phyloP scores from a whole-genome alignment of 2,888 invertebrate species.

The Eupelmus urozonus region DNA sequence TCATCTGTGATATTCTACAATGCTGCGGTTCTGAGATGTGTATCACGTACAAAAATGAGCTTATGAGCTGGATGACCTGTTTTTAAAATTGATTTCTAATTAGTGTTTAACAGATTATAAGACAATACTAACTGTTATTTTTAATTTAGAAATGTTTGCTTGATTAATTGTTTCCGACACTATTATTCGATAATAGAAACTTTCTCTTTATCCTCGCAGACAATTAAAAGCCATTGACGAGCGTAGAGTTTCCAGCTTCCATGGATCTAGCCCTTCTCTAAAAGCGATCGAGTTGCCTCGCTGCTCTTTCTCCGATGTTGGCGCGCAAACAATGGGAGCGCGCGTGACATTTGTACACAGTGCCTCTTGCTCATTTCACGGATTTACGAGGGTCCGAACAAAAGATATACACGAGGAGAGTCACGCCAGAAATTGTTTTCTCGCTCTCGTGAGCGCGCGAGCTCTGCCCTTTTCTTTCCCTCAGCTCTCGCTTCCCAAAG shows the following conservation, averaged over 20 bases:
- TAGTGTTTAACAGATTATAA: no score
- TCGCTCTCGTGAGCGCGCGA: constrained; percentile 32
- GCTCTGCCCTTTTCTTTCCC: constrained; percentile 6
- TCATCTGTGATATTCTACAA: neutral
- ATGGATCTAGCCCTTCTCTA: neutral
- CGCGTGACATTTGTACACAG: constrained; percentile 60
- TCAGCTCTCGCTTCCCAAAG: neutral
- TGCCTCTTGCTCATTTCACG: constrained; percentile 57
- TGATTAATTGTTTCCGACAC: no score
- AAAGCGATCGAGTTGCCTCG: constrained; percentile 45
- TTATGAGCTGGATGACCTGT: no score
- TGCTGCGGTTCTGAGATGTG: neutral
- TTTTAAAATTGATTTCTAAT: no score
- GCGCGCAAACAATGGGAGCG: constrained; percentile 51
- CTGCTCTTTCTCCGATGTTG: constrained; percentile 19
- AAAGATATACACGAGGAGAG: constrained; percentile 45
- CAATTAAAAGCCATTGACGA: constrained; percentile 30
- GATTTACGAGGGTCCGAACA: constrained; percentile 60
- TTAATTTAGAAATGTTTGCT: no score
- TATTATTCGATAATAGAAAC: no score
- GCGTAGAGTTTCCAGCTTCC: neutral
- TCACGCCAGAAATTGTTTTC: constrained; percentile 58
- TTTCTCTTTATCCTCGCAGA: no score
- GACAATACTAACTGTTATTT: no score
- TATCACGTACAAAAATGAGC: no score